Percentiles rank a stretch among this genome's conserved stretches.
These are phyloP conservation scores for Actinemys pallida DNA, from an alignment of 2,113 vertebrate genomes.

Conservation along the genomic window DNA sequence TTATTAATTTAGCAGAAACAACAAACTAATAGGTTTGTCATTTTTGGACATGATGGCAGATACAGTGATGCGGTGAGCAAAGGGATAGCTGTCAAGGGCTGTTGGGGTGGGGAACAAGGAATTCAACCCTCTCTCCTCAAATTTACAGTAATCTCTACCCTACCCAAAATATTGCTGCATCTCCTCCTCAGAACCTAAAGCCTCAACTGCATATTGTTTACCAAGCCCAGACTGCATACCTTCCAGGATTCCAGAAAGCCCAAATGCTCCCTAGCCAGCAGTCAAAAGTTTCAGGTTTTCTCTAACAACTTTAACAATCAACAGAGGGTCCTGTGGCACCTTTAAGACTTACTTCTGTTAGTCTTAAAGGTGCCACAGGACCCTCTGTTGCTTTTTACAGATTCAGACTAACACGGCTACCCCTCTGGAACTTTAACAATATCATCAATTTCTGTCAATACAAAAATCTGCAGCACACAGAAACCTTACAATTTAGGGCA, in stretches of 20 bases:
- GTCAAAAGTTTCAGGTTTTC: constrained; percentile 16
- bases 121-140: background rate
- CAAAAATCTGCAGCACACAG: background rate
- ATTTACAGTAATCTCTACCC: background rate
- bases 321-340: too few relatives aligned
- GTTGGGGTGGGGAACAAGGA: background rate
- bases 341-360: too few relatives aligned
- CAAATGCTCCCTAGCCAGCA: background rate
- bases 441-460: background rate
- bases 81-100: background rate
- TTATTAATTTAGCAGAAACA: constrained; percentile 4
- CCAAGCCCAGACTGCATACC: background rate
- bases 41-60: background rate
- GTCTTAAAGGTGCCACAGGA: too few relatives aligned
- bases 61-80: background rate
- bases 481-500: background rate
- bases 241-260: background rate
- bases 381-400: too few relatives aligned
- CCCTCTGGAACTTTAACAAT: background rate
- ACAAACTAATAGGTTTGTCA: background rate
- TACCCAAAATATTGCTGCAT: background rate
- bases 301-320: background rate
- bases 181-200: background rate
- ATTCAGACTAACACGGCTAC: too few relatives aligned
- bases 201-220: background rate